These are phyloP conservation scores for Potorous gilbertii DNA, from an alignment of 2,797 vertebrate genomes.

Conservation along the genomic window DNA sequence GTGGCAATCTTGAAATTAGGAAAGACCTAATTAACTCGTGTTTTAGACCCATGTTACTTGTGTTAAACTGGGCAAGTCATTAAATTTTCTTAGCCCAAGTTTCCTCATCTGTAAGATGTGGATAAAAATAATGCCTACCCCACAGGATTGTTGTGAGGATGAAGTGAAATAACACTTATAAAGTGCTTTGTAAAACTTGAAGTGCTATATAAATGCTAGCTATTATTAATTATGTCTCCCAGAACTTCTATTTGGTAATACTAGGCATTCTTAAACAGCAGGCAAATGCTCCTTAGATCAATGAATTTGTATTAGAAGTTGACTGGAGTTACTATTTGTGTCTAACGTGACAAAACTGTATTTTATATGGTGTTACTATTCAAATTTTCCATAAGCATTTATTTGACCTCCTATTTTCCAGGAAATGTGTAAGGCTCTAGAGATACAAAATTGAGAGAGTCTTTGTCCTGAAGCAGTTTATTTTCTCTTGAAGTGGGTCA, in stretches of 20 bases:
- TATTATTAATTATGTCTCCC: not conserved
- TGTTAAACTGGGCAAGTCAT: not conserved
- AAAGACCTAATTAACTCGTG: not conserved
- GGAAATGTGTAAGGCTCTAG: not conserved
- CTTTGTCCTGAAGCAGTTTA: not conserved
- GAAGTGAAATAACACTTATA: not conserved
- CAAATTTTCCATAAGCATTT: not conserved
- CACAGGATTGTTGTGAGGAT: not conserved
- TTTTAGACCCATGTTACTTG: not conserved
- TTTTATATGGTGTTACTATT: constrained; percentile 10
- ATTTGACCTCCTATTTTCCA: not conserved
- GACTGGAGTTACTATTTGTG: not conserved
- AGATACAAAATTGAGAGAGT: not conserved
- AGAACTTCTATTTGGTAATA: not conserved
- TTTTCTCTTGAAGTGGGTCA: not conserved
- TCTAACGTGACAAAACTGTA: not conserved
- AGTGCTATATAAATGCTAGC: not conserved
- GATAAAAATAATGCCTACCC: not conserved
- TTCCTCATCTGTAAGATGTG: not conserved
- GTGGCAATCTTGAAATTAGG: not conserved
- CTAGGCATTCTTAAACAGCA: not conserved
- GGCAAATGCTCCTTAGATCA: not conserved
- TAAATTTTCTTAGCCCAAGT: not conserved
- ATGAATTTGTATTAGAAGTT: not conserved
- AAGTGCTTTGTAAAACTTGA: not conserved